Evolutionary conservation across 2,797 vertebrate species (phyloP).

Genomic region (Cossypha caffra): DNA sequence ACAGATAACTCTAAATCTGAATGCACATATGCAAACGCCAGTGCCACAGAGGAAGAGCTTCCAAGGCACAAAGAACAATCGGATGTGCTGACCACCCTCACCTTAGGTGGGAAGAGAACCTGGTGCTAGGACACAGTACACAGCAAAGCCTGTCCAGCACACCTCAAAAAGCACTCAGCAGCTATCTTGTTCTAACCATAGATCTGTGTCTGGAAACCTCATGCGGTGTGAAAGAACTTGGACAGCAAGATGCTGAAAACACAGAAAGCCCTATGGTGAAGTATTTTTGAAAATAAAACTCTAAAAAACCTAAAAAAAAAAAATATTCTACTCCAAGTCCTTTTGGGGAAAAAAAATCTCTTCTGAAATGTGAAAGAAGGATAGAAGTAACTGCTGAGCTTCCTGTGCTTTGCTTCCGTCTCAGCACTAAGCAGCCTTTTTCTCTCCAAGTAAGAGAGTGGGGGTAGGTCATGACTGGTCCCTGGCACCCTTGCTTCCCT

Average conservation of each 20-base stretch:
- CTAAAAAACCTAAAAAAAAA: no score
- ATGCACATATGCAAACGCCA: neutral
- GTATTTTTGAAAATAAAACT: neutral
- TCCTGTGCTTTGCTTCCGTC: neutral
- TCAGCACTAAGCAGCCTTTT: neutral
- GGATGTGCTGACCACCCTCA: neutral
- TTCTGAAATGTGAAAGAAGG: neutral
- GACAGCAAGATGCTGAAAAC: neutral
- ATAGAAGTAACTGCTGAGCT: neutral
- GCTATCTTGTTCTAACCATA: accelerated
- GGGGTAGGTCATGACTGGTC: neutral
- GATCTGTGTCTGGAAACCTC: neutral
- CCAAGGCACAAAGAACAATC: neutral
- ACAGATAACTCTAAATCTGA: neutral
- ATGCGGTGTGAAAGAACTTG: accelerated
- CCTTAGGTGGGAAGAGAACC: neutral
- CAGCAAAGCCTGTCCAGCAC: accelerated
- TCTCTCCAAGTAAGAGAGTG: neutral
- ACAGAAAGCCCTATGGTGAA: neutral
- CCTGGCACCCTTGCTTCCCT: accelerated
- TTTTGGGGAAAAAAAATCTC: neutral
- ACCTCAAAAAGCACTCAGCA: accelerated
- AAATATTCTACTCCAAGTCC: neutral
- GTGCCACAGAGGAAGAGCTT: neutral
- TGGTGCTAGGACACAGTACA: accelerated